Evolutionary conservation across 2,797 vertebrate genomes (phyloP).

Genomic region (Tenualosa thibaudeaui): DNA sequence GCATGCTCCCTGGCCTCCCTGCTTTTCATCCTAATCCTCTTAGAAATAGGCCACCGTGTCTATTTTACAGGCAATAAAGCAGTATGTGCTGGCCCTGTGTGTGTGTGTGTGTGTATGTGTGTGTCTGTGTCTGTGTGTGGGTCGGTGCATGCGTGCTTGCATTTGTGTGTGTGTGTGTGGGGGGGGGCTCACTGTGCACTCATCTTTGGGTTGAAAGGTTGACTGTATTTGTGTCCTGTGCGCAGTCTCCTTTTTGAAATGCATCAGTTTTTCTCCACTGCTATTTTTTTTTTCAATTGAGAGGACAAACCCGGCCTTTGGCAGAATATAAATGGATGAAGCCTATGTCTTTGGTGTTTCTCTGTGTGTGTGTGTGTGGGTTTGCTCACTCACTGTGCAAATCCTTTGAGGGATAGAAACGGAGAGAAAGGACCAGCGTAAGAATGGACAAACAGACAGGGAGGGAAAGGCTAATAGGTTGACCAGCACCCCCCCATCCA

Average conservation of each 20-base stretch:
- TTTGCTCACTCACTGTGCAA: conserved; percentile 26
- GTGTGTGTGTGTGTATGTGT: too few species aligned
- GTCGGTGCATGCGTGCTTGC: too few species aligned
- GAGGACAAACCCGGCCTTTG: background rate
- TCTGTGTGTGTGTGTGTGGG: background rate
- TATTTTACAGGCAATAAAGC: conserved; percentile 75
- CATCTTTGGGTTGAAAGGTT: conserved; percentile 2
- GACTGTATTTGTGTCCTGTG: background rate
- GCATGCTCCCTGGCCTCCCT: conserved; percentile 58
- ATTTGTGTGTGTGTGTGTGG: too few species aligned
- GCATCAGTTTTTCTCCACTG: background rate
- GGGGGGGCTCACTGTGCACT: background rate
- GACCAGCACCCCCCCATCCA: conserved; percentile 34
- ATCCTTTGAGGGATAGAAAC: conserved; percentile 32
- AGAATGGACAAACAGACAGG: conserved; percentile 37
- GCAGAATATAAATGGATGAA: background rate
- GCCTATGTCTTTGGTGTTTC: background rate
- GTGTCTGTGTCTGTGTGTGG: background rate
- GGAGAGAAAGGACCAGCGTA: conserved; percentile 48
- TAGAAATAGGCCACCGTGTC: conserved; percentile 74
- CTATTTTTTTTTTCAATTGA: background rate
- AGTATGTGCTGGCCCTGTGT: conserved; percentile 59
- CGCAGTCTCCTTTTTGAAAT: background rate
- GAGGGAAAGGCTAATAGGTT: conserved; percentile 53
- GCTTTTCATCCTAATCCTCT: conserved; percentile 72